Evolutionary conservation across 2,888 invertebrate genomes (phyloP).

Genomic region (Norana najaformis): DNA sequence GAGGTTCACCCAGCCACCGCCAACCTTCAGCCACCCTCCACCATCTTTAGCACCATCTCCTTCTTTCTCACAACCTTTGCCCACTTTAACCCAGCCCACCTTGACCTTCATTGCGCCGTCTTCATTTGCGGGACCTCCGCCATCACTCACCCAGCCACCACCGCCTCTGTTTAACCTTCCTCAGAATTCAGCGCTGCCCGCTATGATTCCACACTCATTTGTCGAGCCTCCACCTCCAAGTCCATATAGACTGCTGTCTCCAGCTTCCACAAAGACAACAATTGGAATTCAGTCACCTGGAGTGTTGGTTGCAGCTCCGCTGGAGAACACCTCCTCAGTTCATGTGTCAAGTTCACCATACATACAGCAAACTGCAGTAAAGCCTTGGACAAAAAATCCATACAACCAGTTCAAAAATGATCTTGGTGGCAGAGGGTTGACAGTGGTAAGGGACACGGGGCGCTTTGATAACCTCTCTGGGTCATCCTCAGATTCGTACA

Average conservation of each 20-base stretch:
- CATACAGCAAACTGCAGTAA: not conserved
- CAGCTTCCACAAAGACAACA: not conserved
- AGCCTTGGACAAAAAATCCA: not conserved
- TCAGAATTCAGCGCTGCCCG: constrained; percentile 17
- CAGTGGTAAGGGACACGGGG: not conserved
- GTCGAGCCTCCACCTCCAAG: constrained; percentile 20
- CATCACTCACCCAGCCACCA: constrained; percentile 15
- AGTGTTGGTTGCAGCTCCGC: not conserved
- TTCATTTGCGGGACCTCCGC: constrained; percentile 14
- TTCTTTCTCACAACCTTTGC: not conserved
- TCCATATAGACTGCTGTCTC: constrained; percentile 1
- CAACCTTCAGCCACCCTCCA: constrained; percentile 1
- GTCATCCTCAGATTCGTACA: constrained; percentile 14
- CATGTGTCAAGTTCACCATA: not conserved
- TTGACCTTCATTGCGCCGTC: not conserved
- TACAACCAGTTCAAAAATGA: not conserved
- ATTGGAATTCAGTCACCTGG: constrained; percentile 5
- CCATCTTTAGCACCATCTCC: not conserved
- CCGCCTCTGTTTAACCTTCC: constrained; percentile 20
- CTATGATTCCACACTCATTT: constrained; percentile 8
- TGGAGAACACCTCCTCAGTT: not conserved
- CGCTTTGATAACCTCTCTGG: not conserved
- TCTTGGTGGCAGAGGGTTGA: not conserved
- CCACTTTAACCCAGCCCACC: not conserved
- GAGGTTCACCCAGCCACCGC: not conserved